These are phyloP conservation scores for Seriola quinqueradiata DNA, from an alignment of 2,113 vertebrate species.

Conservation along the genomic window DNA sequence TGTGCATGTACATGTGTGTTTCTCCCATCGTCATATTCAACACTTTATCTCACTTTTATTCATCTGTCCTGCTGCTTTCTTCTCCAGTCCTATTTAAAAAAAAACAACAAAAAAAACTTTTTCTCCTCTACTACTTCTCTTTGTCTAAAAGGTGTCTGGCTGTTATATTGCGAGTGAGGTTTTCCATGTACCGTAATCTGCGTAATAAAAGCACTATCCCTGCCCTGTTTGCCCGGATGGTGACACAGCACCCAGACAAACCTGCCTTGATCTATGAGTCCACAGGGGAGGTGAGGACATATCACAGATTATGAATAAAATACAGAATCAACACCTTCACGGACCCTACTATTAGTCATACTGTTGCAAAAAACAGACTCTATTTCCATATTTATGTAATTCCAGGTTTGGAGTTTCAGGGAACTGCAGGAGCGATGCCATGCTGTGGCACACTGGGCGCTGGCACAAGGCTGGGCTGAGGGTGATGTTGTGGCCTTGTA, in stretches of 20 bases:
- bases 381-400: neutral
- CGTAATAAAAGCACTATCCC: conserved; percentile 83
- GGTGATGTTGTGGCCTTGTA: conserved; percentile 90
- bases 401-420: conserved; percentile 86
- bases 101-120: neutral
- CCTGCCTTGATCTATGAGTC: conserved; percentile 87
- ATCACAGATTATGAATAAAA: neutral
- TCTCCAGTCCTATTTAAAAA: neutral
- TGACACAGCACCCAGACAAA: conserved; percentile 82
- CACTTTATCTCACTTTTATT: too few relatives aligned
- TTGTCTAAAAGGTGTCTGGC: conserved; percentile 81
- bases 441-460: conserved; percentile 86
- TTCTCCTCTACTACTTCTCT: neutral
- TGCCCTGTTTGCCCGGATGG: conserved; percentile 84
- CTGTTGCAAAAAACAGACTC: neutral
- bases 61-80: neutral
- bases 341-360: too few relatives aligned
- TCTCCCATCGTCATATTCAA: neutral
- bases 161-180: conserved; percentile 85
- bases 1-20: neutral
- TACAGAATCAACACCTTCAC: neutral
- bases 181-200: conserved; percentile 77
- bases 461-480: conserved; percentile 78
- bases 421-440: conserved; percentile 86
- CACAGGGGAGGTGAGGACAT: conserved; percentile 79